Base-by-base conservation (phyloP, 2,888 invertebrate genomes). In the Clistopyga incitator region DNA sequence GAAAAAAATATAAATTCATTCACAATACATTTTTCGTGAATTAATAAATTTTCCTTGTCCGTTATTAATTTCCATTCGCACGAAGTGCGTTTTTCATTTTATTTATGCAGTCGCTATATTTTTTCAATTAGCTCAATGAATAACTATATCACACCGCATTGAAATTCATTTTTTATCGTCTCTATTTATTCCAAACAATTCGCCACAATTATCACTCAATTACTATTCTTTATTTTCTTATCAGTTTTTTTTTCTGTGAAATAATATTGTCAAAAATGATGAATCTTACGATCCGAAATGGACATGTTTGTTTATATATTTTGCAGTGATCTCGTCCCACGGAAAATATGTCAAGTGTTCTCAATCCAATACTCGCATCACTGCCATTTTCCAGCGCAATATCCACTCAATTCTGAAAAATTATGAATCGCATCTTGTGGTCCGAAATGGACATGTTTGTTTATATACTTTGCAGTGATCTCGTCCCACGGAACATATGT, bases 381-480 rank as follows among this genome's bases (percentile, higher is more conserved):
- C 23, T 42, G 70, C 47, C 13, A 70, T 50, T 61, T 47, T 45
- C 25, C 29, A 42, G 25, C 3, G 64, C 64, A 18, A 64, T 75
- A 64, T 64, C 61, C 64, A 11, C n/a, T n/a, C n/a, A n/a, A n/a
- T n/a, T n/a, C n/a, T n/a, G n/a, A n/a, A n/a, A n/a, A n/a, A n/a
- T n/a, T n/a, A n/a, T n/a, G n/a, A n/a, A n/a, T n/a, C n/a, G n/a
- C 0, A 56, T 56, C 3, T 15, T 25, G 3, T 25, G 11, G 25
- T 23, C 13, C 23, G 15, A 6, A 56, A 56, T 20, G 15, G 10
- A 10, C 8, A 20, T 2, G 15, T 3, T 25, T 2, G 23, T 6
- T 11, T 25, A 25, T 56, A 4, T 1, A 15, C 15, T 56, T 56
- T 56, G 0, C 23, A 1, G 6, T 20, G 0, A 20, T 23, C 52